These are phyloP conservation scores for Cyrtodaria siliqua DNA, from an alignment of 2,888 invertebrate species.

Conservation along the genomic window DNA sequence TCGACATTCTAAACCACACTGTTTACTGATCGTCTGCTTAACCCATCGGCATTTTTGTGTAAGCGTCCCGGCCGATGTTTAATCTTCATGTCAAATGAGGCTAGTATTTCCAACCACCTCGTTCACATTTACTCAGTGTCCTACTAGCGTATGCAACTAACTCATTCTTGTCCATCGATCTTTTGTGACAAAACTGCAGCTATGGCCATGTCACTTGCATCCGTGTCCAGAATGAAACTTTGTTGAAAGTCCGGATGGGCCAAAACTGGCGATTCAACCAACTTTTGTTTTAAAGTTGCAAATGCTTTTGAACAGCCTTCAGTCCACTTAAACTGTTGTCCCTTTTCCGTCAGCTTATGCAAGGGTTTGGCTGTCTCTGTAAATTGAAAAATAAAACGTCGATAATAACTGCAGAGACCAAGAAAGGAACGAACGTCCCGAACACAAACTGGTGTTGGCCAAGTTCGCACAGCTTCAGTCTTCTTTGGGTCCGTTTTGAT, in stretches of 20 bases:
- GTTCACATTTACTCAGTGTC: conserved; percentile 26
- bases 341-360: conserved; percentile 28
- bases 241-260: conserved; percentile 23
- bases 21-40: conserved; percentile 21
- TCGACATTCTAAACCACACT: too few relatives aligned
- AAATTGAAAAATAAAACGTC: conserved; percentile 20
- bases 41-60: conserved; percentile 26
- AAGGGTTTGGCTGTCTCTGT: conserved; percentile 37
- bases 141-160: conserved; percentile 45
- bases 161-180: conserved; percentile 13
- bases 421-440: conserved; percentile 41
- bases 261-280: conserved; percentile 22
- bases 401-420: conserved; percentile 39
- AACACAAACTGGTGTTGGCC: conserved; percentile 20
- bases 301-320: conserved; percentile 24
- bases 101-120: conserved; percentile 21
- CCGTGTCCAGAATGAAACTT: conserved; percentile 37
- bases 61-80: conserved; percentile 11
- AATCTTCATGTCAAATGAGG: conserved; percentile 13
- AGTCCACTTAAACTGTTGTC: conserved; percentile 15
- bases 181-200: conserved; percentile 40
- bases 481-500: conserved; percentile 34
- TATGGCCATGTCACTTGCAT: conserved; percentile 41
- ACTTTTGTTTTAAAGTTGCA: conserved; percentile 3
- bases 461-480: conserved; percentile 11